Base-by-base conservation (phyloP, 2,888 invertebrate species). In the Acanthococcus lagerstroemiae region DNA sequence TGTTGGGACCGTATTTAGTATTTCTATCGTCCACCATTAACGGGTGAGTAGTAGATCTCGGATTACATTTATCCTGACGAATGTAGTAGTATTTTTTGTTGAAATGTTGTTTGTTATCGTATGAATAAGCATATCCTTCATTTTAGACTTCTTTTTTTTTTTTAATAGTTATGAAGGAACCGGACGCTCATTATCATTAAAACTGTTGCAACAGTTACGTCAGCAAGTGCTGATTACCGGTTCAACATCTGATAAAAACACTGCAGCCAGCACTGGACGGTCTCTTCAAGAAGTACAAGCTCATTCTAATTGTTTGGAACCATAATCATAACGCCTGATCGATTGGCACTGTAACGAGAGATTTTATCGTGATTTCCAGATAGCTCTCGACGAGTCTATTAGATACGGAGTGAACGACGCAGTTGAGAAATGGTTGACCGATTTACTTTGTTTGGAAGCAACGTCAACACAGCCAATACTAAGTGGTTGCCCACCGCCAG, bases 11-110 rank as follows among this genome's bases (percentile, higher is more conserved):
- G 0, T 95, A 95, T 73, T 81, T 97, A 37, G 90, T 94, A 12
- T 91, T 99, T 74, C 83, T 99, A 74, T 87, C 99, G 0, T 99
- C 97, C 0, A 99, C 99, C 0, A 90, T 97, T 48, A 92, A 95
- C 73, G 99, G 99, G 76, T 84, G 75, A 72, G 55, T 65, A 6
- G 17, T n/a, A n/a, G n/a, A n/a, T n/a, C n/a, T n/a, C n/a, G n/a
- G n/a, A n/a, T n/a, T n/a, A n/a, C n/a, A n/a, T n/a, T n/a, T n/a
- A n/a, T n/a, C n/a, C n/a, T n/a, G n/a, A n/a, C n/a, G n/a, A n/a
- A n/a, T n/a, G n/a, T n/a, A n/a, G n/a, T n/a, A n/a, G n/a, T n/a
- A n/a, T n/a, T n/a, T n/a, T n/a, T n/a, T n/a, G n/a, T n/a, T n/a
- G n/a, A n/a, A n/a, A n/a, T n/a, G n/a, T n/a, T n/a, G n/a, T n/a